Conservation (phyloP, 2,888 invertebrate species). For the Zootermopsis nevadensis region DNA sequence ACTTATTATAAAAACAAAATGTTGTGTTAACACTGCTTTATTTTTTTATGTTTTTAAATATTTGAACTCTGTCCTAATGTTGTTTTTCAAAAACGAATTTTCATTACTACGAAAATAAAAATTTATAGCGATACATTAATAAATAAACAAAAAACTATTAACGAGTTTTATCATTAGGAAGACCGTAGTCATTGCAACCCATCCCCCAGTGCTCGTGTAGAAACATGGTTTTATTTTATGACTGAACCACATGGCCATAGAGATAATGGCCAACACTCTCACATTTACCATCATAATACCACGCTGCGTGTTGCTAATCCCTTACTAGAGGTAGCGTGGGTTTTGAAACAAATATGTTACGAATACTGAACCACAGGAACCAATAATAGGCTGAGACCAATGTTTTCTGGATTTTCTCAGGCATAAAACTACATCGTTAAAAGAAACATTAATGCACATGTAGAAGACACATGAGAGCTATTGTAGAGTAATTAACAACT, state of each 20-base stretch:
- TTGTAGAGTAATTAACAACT: too few species aligned
- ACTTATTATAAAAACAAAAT: too few species aligned
- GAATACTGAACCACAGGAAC: not conserved
- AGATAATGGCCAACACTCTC: not conserved
- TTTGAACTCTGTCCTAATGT: too few species aligned
- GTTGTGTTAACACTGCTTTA: too few species aligned
- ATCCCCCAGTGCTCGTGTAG: not conserved
- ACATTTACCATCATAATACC: not conserved
- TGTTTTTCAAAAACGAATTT: too few species aligned
- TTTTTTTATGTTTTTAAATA: too few species aligned
- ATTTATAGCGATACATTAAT: constrained; percentile 3
- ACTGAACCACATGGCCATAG: not conserved
- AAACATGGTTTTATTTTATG: not conserved
- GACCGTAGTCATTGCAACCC: not conserved
- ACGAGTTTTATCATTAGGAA: constrained; percentile 21
- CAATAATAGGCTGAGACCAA: not conserved
- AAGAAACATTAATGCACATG: too few species aligned
- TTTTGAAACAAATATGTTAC: constrained; percentile 3
- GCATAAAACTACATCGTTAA: too few species aligned
- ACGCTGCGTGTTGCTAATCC: not conserved
- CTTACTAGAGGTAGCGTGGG: not conserved
- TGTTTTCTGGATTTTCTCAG: too few species aligned
- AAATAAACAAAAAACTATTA: constrained; percentile 20
- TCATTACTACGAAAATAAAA: not conserved
- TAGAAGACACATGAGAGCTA: too few species aligned